These are phyloP conservation scores for Dyspetes luteomarginatus DNA, from an alignment of 2,888 invertebrate species.

Conservation along the genomic window DNA sequence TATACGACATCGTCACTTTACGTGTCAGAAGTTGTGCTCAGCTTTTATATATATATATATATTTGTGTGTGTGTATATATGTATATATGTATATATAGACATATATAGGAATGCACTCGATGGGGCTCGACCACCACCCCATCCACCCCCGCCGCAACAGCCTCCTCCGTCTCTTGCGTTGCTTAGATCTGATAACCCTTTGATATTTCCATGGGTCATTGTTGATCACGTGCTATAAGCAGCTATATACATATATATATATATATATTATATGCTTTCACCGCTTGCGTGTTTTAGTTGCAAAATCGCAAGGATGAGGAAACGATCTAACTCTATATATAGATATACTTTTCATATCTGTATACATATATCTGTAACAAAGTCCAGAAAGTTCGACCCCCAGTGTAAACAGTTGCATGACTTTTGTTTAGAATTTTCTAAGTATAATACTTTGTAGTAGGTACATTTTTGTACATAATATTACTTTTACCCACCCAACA, in stretches of 20 bases:
- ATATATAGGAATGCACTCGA: constrained; percentile 45
- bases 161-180: constrained; percentile 61
- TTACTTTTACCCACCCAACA: no score
- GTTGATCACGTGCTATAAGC: constrained; percentile 60
- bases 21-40: constrained; percentile 81
- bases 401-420: neutral
- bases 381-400: neutral
- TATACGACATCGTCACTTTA: constrained; percentile 82
- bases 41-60: constrained; percentile 33
- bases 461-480: no score
- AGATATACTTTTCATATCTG: no score
- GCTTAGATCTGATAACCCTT: constrained; percentile 81
- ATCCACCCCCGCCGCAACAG: constrained; percentile 65
- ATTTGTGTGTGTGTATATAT: neutral
- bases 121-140: constrained; percentile 47
- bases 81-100: neutral
- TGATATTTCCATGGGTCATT: constrained; percentile 77
- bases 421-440: neutral
- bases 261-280: no score
- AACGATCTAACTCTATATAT: no score
- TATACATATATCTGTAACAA: neutral
- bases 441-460: no score
- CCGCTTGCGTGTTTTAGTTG: no score
- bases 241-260: constrained; percentile 9
- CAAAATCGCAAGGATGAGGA: no score